phyloP scores from a whole-genome alignment of 1,140 invertebrate genomes.

The Zaprionus ornatus region DNA sequence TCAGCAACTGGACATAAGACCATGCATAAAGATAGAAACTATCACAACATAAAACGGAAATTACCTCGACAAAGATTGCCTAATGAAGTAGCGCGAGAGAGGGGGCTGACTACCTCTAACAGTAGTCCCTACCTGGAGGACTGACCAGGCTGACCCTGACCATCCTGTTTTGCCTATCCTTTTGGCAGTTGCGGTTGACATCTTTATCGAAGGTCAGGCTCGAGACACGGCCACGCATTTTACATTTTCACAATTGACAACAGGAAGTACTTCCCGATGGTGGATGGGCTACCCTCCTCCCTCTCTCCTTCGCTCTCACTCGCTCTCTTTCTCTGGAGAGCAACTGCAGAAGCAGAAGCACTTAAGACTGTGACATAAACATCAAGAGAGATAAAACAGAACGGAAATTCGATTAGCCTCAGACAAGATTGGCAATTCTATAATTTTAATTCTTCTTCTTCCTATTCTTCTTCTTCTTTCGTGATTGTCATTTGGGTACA shows the following conservation, averaged over 20 bases:
- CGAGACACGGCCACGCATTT: constrained; percentile 26
- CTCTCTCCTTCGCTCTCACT: not conserved
- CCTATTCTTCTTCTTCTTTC: not conserved
- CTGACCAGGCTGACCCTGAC: constrained; percentile 12
- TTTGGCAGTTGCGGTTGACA: constrained; percentile 29
- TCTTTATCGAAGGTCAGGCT: constrained; percentile 51
- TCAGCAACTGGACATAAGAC: constrained; percentile 2
- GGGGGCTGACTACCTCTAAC: not conserved
- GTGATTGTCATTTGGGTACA: constrained; percentile 9
- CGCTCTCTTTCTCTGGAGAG: not conserved
- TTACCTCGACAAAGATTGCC: constrained; percentile 22
- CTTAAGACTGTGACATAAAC: constrained; percentile 14
- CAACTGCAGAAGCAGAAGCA: constrained; percentile 1
- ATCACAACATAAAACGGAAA: constrained; percentile 14
- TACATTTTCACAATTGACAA: constrained; percentile 7
- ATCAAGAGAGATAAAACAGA: constrained; percentile 34
- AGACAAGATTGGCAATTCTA: constrained; percentile 42
- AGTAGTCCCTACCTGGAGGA: not conserved
- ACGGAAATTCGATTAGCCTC: constrained; percentile 48
- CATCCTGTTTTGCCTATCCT: not conserved
- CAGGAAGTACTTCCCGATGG: constrained; percentile 43
- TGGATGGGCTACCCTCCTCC: not conserved
- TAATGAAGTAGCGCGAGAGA: constrained; percentile 13
- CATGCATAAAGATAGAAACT: not conserved
- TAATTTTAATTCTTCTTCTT: constrained; percentile 22